Evolutionary conservation across 1,140 invertebrate species (phyloP).

Genomic region (Drosophila aff.): DNA sequence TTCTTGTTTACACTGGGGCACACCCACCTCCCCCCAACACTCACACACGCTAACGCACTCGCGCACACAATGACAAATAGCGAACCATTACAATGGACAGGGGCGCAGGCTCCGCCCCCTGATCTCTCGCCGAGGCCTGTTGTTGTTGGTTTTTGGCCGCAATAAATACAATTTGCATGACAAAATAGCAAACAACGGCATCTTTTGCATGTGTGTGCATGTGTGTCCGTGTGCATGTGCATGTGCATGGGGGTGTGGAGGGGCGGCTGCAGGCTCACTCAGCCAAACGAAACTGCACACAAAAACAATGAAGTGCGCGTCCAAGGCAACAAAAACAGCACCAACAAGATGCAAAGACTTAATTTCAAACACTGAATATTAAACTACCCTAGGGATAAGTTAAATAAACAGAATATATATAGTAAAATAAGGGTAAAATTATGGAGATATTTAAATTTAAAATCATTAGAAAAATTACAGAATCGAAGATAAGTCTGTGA

Average conservation of each 20-base stretch:
- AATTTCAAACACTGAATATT: background rate
- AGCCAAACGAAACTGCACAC: conserved; percentile 78
- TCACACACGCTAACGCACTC: conserved; percentile 14
- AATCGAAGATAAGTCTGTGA: background rate
- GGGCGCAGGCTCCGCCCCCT: conserved; percentile 46
- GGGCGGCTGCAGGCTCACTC: conserved; percentile 72
- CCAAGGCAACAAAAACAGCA: conserved; percentile 31
- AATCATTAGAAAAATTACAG: background rate
- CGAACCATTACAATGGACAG: conserved; percentile 71
- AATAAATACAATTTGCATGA: conserved; percentile 84
- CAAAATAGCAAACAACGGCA: conserved; percentile 82
- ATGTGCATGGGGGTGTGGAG: conserved; percentile 5
- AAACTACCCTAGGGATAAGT: background rate
- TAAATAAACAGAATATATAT: background rate
- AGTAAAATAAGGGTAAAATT: background rate
- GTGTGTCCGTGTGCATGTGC: conserved; percentile 8
- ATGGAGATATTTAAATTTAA: background rate
- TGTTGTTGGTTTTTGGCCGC: conserved; percentile 66
- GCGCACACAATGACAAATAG: conserved; percentile 67
- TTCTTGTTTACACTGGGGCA: conserved; percentile 67
- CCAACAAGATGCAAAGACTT: conserved; percentile 1
- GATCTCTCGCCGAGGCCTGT: conserved; percentile 19
- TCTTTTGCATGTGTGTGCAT: conserved; percentile 51
- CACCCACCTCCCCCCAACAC: background rate
- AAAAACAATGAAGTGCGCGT: conserved; percentile 77